phyloP scores from a whole-genome alignment of 1,140 invertebrate species.

The Brachionus calyciflorus region DNA sequence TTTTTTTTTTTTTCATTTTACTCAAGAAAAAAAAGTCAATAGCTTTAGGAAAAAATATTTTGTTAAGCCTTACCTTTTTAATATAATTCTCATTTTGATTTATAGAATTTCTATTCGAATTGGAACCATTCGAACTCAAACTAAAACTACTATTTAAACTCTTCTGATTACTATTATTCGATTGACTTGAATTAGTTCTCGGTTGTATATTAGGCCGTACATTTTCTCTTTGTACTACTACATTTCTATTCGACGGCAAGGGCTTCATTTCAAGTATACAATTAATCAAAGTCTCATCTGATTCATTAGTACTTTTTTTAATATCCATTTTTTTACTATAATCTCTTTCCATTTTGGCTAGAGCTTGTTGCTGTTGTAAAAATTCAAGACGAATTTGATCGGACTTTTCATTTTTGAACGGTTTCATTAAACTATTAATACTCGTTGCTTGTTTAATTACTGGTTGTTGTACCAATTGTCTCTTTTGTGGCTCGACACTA shows the following conservation, averaged over 20 bases:
- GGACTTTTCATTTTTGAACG: not conserved
- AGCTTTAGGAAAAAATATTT: too few relatives aligned
- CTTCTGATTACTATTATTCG: not conserved
- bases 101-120: conserved; percentile 15
- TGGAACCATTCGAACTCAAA: conserved; percentile 2
- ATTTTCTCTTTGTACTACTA: not conserved
- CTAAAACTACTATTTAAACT: conserved; percentile 28
- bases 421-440: not conserved
- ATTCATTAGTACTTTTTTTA: not conserved
- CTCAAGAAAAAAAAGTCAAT: too few relatives aligned
- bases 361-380: conserved; percentile 8
- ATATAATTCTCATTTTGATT: not conserved
- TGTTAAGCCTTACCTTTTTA: not conserved
- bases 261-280: conserved; percentile 36
- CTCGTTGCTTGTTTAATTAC: not conserved
- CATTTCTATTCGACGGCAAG: not conserved
- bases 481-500: not conserved
- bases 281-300: conserved; percentile 12
- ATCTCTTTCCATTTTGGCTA: not conserved
- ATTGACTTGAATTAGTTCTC: not conserved
- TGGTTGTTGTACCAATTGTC: not conserved
- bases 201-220: not conserved
- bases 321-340: not conserved
- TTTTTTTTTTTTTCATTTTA: too few relatives aligned
- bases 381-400: conserved; percentile 16